A percentile compares a stretch with the other conserved stretches of the same genome.
phyloP scores from a whole-genome alignment of 2,113 vertebrate genomes.

The Lasiurus cinereus region DNA sequence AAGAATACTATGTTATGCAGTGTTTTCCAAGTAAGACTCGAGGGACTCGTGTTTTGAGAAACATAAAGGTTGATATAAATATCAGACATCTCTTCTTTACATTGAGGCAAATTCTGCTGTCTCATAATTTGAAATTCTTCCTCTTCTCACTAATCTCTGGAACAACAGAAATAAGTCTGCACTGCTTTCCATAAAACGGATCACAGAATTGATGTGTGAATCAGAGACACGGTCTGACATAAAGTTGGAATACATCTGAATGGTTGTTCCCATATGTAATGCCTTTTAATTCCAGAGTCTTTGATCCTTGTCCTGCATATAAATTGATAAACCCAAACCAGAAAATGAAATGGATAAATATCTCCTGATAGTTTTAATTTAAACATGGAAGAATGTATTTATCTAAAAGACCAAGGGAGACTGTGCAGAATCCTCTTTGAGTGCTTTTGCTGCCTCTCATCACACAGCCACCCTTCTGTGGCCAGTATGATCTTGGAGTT shows the following conservation, averaged over 20 bases:
- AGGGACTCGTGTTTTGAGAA: constrained; percentile 5
- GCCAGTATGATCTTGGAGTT: neutral
- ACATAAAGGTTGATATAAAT: constrained; percentile 16
- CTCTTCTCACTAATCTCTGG: neutral
- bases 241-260: neutral
- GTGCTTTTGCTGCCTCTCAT: neutral
- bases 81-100: neutral
- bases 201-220: neutral
- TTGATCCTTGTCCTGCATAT: neutral
- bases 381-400: neutral
- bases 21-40: neutral
- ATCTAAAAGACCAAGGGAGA: neutral
- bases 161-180: neutral
- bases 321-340: neutral
- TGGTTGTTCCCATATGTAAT: neutral
- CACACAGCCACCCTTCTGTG: neutral
- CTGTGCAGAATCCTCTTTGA: neutral
- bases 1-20: neutral
- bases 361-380: constrained; percentile 54
- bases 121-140: neutral
- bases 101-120: neutral
- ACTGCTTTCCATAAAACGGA: neutral
- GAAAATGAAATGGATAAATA: neutral
- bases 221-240: neutral
- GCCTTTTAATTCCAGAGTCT: neutral